phyloP scores from a whole-genome alignment of 2,113 vertebrate species.

The Globicephala melas region DNA sequence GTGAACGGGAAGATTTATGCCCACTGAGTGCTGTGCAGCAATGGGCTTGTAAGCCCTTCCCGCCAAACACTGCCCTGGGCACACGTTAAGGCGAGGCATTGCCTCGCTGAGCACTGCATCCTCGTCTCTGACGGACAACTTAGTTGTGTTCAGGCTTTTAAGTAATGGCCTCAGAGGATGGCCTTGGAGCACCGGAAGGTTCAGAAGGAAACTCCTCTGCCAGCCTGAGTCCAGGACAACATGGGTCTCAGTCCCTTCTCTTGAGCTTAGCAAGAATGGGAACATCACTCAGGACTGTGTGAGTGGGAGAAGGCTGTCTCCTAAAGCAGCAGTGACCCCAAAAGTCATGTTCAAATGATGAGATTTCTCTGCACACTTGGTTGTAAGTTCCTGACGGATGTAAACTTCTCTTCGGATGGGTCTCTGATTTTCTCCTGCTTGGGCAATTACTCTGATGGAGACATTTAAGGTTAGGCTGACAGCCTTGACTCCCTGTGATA shows the following conservation, averaged over 20 bases:
- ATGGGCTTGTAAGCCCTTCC: no score
- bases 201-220: neutral
- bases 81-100: neutral
- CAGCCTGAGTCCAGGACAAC: neutral
- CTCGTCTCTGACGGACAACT: neutral
- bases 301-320: neutral
- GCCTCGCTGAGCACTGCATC: rapidly evolving
- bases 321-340: neutral
- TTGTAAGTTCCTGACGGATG: neutral
- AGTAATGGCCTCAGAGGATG: neutral
- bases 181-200: neutral
- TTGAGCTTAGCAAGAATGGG: neutral
- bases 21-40: neutral
- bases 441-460: neutral
- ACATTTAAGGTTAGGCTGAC: neutral
- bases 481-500: neutral
- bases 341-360: neutral
- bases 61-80: no score
- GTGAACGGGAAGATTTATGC: neutral
- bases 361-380: neutral
- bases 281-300: neutral
- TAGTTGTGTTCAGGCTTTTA: neutral
- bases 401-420: neutral
- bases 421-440: neutral
- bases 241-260: neutral